Conservation (phyloP, 2,797 vertebrate genomes). For the Serranus cabrilla region DNA sequence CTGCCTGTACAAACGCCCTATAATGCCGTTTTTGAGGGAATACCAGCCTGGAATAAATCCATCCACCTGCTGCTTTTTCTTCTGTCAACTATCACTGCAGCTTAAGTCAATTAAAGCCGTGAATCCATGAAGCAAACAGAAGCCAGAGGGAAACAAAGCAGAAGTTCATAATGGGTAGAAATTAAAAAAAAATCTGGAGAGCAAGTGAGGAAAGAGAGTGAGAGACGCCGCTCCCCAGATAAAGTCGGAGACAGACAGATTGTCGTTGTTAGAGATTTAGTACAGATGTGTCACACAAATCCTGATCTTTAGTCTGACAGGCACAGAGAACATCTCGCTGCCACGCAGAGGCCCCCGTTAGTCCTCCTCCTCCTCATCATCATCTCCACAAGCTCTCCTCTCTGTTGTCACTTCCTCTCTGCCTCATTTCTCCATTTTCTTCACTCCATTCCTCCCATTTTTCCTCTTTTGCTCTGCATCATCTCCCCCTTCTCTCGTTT, state of each 20-base stretch:
- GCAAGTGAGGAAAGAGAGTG: conserved; percentile 25
- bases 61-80: not conserved
- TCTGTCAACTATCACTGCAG: conserved; percentile 28
- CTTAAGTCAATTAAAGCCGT: conserved; percentile 43
- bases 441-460: conserved; percentile 54
- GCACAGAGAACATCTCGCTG: conserved; percentile 73
- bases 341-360: conserved; percentile 40
- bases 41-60: conserved; percentile 3
- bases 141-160: conserved; percentile 15
- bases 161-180: conserved; percentile 12
- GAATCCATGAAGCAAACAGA: not conserved
- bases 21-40: too few species aligned
- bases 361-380: conserved; percentile 34
- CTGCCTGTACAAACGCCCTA: too few species aligned
- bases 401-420: conserved; percentile 52
- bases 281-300: conserved; percentile 84
- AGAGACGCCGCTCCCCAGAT: conserved; percentile 63
- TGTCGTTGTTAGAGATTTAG: conserved; percentile 80
- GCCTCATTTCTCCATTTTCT: conserved; percentile 66
- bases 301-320: conserved; percentile 85
- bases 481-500: conserved; percentile 47
- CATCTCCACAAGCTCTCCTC: conserved; percentile 36
- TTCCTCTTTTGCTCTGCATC: conserved; percentile 49
- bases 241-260: conserved; percentile 68
- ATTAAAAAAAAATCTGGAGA: conserved; percentile 8